Evolutionary conservation across 2,797 vertebrate genomes (phyloP).

Genomic region (Tokudaia muenninki): DNA sequence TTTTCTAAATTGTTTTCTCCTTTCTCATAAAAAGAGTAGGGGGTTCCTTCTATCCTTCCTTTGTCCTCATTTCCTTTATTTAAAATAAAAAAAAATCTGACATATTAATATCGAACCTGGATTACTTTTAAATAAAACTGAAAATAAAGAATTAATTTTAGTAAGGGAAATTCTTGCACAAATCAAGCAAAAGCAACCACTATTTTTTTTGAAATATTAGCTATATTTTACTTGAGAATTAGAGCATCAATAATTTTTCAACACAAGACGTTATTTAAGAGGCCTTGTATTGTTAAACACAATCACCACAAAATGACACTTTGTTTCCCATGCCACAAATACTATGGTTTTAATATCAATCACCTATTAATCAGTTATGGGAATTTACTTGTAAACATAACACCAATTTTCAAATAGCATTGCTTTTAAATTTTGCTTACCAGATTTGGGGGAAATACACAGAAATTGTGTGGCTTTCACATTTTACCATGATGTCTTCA

Average conservation of each 20-base stretch:
- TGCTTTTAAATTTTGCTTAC: neutral
- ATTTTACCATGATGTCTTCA: neutral
- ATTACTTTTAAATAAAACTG: neutral
- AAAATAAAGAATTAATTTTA: neutral
- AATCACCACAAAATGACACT: neutral
- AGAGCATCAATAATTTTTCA: neutral
- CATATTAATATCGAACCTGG: neutral
- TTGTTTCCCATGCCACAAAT: neutral
- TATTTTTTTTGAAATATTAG: neutral
- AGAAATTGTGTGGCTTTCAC: neutral
- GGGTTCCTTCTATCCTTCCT: neutral
- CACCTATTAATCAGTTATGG: neutral
- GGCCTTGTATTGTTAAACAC: neutral
- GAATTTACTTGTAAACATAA: constrained; percentile 11
- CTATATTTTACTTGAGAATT: neutral
- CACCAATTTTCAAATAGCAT: neutral
- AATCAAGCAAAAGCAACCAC: neutral
- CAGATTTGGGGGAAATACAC: neutral
- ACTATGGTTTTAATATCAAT: neutral
- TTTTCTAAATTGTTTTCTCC: neutral
- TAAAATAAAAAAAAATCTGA: neutral
- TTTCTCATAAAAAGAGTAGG: neutral
- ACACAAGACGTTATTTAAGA: neutral
- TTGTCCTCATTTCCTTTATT: neutral
- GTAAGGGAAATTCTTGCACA: neutral